A percentile compares a stretch with the other conserved stretches of the same genome.
These are phyloP conservation scores for Odontamblyopus rebecca DNA, from an alignment of 2,797 vertebrate species.

Conservation along the genomic window DNA sequence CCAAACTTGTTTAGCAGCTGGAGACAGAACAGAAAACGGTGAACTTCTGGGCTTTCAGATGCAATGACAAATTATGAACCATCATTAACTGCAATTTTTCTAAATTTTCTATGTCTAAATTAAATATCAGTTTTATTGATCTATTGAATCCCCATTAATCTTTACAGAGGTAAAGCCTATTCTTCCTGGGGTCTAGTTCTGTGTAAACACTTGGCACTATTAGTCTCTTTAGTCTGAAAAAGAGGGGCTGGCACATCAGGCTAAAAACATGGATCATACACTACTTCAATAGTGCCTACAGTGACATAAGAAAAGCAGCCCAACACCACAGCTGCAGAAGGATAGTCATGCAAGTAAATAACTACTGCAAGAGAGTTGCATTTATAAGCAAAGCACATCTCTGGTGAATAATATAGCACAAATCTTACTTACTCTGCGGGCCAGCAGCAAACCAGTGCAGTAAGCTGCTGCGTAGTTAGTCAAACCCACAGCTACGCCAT, in stretches of 20 bases:
- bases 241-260: too few species aligned
- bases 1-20: constrained; percentile 96
- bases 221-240: too few species aligned
- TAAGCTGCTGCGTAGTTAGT: constrained; percentile 98
- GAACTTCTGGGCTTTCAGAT: not conserved
- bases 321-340: not conserved
- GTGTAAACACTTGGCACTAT: too few species aligned
- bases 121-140: too few species aligned
- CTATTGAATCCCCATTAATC: too few species aligned
- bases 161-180: too few species aligned
- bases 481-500: constrained; percentile 89
- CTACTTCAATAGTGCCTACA: too few species aligned
- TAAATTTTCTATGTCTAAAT: too few species aligned
- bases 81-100: not conserved
- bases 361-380: not conserved
- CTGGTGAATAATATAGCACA: not conserved
- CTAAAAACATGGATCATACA: too few species aligned
- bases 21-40: not conserved
- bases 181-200: too few species aligned
- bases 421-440: constrained; percentile 85
- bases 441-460: constrained; percentile 94
- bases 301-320: too few species aligned
- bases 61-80: not conserved
- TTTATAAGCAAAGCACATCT: not conserved
- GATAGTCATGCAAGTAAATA: not conserved